These are phyloP conservation scores for Venustaconcha ellipsiformis DNA, from an alignment of 1,140 invertebrate genomes.

Conservation along the genomic window DNA sequence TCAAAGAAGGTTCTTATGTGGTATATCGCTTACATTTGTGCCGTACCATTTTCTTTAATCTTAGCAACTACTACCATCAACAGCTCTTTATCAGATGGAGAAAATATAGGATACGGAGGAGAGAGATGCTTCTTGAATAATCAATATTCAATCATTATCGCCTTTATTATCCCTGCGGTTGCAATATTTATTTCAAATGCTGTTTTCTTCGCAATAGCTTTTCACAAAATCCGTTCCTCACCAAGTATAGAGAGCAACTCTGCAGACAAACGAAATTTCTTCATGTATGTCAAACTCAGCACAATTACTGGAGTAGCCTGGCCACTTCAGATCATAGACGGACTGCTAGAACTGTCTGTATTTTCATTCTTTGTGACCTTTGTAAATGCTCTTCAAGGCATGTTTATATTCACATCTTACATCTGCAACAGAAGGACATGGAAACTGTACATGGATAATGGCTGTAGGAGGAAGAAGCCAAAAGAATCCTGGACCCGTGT, in stretches of 20 bases:
- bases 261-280: neutral
- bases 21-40: conserved; percentile 6
- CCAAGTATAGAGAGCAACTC: conserved; percentile 10
- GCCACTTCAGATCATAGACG: conserved; percentile 15
- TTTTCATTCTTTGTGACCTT: conserved; percentile 13
- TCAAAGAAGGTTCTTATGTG: neutral
- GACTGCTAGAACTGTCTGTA: neutral
- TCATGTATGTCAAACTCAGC: conserved; percentile 17
- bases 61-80: neutral
- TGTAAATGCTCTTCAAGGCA: conserved; percentile 14
- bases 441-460: neutral
- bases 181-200: conserved; percentile 11
- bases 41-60: neutral
- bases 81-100: conserved; percentile 1
- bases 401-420: conserved; percentile 19
- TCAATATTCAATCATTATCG: neutral
- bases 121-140: conserved; percentile 25
- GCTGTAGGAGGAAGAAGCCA: no score
- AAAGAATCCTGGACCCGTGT: no score
- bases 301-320: conserved; percentile 17
- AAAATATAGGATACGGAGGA: conserved; percentile 4
- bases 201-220: conserved; percentile 7
- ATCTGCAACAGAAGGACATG: conserved; percentile 11
- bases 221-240: conserved; percentile 13
- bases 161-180: conserved; percentile 6